A percentile compares a stretch with the other conserved stretches of the same genome.
phyloP scores from a whole-genome alignment of 1,140 invertebrate genomes.

The Ceratina australensis region DNA sequence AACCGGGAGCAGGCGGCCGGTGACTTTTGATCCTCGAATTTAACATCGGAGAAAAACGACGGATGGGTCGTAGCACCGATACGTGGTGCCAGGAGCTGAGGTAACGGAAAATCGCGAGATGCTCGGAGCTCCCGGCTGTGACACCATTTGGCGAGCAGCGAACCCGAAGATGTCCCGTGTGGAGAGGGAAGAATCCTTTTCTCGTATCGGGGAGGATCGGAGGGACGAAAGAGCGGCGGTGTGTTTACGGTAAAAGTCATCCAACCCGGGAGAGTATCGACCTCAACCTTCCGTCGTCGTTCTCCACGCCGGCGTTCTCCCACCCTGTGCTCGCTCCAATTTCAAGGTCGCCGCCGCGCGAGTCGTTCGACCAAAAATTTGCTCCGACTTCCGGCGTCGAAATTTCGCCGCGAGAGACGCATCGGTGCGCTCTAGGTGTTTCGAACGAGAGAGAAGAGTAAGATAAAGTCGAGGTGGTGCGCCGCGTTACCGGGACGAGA shows the following conservation, averaged over 20 bases:
- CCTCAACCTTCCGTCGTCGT: slow-evolving; percentile 31
- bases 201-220: background rate
- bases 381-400: slow-evolving; percentile 18
- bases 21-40: too few relatives aligned
- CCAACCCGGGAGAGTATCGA: slow-evolving; percentile 48
- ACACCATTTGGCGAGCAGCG: too few relatives aligned
- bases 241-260: slow-evolving; percentile 51
- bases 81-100: too few relatives aligned
- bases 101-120: too few relatives aligned
- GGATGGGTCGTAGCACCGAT: too few relatives aligned
- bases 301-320: background rate
- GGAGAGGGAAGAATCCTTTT: background rate
- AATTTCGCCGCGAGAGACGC: background rate
- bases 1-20: too few relatives aligned
- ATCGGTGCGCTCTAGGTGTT: background rate
- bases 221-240: slow-evolving; percentile 6
- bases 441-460: background rate
- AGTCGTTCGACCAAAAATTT: slow-evolving; percentile 1
- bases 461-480: slow-evolving; percentile 37
- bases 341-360: slow-evolving; percentile 23
- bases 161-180: too few relatives aligned
- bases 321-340: slow-evolving; percentile 15
- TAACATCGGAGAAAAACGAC: too few relatives aligned
- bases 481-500: slow-evolving; percentile 41
- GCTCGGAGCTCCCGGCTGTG: too few relatives aligned